Evolutionary conservation across 2,797 vertebrate species (phyloP).

Genomic region (Chanos chanos): DNA sequence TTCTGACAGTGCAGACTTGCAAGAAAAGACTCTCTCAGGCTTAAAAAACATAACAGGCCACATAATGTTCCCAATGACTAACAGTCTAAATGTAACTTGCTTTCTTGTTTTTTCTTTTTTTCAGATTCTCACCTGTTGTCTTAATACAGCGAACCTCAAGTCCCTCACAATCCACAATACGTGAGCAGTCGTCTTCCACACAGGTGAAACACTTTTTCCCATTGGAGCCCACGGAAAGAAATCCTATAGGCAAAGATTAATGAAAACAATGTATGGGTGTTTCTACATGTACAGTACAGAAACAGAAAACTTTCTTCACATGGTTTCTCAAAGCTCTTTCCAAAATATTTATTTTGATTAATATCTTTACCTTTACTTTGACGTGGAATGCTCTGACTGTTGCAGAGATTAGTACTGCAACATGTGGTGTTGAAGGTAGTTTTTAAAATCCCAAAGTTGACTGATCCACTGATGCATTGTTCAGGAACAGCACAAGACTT

Average conservation of each 20-base stretch:
- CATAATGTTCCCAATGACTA: too few species aligned
- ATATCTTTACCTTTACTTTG: not conserved
- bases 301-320: too few species aligned
- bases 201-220: not conserved
- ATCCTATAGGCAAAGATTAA: not conserved
- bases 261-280: not conserved
- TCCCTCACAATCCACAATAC: not conserved
- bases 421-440: not conserved
- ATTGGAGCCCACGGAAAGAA: not conserved
- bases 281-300: too few species aligned
- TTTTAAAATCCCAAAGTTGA: not conserved
- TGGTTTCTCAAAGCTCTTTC: not conserved
- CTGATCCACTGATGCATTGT: not conserved
- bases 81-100: too few species aligned
- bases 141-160: constrained; percentile 4
- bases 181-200: not conserved
- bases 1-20: too few species aligned
- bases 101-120: too few species aligned
- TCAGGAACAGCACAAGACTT: not conserved
- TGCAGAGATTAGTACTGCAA: constrained; percentile 13
- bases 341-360: not conserved
- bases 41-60: too few species aligned
- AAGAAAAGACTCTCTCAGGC: too few species aligned
- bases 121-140: not conserved
- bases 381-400: not conserved